A percentile compares a stretch with the other conserved stretches of the same genome.
Conservation (phyloP, 2,888 invertebrate species). For the Oligia fasciuncula region DNA sequence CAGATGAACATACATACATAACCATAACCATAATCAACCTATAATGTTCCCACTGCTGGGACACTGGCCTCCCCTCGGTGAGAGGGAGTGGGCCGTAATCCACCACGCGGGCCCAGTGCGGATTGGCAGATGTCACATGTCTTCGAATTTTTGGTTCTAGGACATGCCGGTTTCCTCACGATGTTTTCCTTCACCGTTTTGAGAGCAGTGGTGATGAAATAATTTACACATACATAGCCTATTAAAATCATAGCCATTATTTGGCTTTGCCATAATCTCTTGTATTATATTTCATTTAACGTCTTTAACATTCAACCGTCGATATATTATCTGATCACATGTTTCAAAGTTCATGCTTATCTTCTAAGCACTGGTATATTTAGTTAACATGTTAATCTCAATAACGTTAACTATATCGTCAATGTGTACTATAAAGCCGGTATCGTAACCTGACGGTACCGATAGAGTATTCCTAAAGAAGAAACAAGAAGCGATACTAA, state of each 20-base stretch:
- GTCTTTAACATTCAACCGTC: constrained; percentile 42
- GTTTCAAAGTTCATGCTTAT: constrained; percentile 48
- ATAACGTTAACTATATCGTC: background rate
- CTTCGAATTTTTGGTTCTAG: too few relatives aligned
- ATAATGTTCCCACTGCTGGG: too few relatives aligned
- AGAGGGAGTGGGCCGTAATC: too few relatives aligned
- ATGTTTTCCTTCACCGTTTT: too few relatives aligned
- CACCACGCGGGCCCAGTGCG: too few relatives aligned
- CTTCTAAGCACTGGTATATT: constrained; percentile 52
- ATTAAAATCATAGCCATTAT: background rate
- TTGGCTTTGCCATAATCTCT: background rate
- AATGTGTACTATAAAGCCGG: constrained; percentile 28
- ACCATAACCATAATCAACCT: too few relatives aligned
- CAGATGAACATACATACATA: background rate
- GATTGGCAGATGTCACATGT: too few relatives aligned
- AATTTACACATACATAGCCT: background rate
- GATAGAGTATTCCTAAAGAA: constrained; percentile 49
- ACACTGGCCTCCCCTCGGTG: too few relatives aligned
- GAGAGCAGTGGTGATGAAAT: too few relatives aligned
- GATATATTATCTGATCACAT: constrained; percentile 37
- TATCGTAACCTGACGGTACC: constrained; percentile 41
- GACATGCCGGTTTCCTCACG: too few relatives aligned
- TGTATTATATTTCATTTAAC: background rate
- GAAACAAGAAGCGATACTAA: constrained; percentile 57
- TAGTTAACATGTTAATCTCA: constrained; percentile 28